phyloP scores from a whole-genome alignment of 2,113 vertebrate genomes.

The Ciconia boyciana region DNA sequence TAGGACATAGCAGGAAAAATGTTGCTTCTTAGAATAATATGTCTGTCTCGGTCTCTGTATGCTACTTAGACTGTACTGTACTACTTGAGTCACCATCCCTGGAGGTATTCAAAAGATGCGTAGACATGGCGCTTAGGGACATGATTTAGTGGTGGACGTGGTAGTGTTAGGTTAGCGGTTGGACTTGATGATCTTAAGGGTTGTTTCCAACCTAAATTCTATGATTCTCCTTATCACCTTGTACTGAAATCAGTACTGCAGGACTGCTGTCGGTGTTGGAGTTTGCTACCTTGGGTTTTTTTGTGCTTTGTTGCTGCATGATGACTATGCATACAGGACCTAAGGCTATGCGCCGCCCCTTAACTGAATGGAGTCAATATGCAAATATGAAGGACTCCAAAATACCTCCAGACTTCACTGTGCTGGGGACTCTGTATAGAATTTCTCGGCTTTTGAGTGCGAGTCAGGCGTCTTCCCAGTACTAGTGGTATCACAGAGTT shows the following conservation, averaged over 20 bases:
- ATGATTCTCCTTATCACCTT: neutral
- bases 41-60: neutral
- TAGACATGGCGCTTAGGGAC: neutral
- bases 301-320: neutral
- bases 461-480: neutral
- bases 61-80: neutral
- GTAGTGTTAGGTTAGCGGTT: neutral
- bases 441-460: neutral
- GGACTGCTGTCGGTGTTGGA: neutral
- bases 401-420: neutral
- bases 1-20: neutral
- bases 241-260: neutral
- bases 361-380: neutral
- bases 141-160: neutral
- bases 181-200: neutral
- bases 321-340: neutral
- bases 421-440: rapidly evolving
- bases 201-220: neutral
- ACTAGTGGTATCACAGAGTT: neutral
- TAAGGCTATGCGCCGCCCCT: neutral
- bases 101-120: neutral
- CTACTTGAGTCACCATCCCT: neutral
- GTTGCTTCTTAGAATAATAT: neutral
- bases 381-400: neutral
- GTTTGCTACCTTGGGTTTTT: neutral